These are phyloP conservation scores for Urophycis tenuis DNA, from an alignment of 2,797 vertebrate species.

Conservation along the genomic window DNA sequence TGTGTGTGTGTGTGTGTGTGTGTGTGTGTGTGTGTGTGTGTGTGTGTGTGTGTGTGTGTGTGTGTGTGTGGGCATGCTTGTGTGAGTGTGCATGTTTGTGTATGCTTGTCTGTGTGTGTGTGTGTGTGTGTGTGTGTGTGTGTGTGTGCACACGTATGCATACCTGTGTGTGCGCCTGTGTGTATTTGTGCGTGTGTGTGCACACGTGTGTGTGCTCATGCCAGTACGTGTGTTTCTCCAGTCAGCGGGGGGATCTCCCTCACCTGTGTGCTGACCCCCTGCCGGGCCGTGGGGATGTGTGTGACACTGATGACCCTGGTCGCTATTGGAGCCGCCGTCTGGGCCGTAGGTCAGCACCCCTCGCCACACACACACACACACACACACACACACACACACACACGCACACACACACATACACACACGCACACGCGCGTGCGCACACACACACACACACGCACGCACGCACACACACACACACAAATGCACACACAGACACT, in stretches of 20 bases:
- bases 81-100: neutral
- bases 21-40: too few species aligned
- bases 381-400: slow-evolving; percentile 13
- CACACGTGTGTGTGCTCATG: slow-evolving; percentile 8
- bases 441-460: neutral
- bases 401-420: neutral
- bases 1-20: too few species aligned
- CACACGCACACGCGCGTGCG: neutral
- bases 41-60: neutral
- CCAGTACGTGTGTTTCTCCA: slow-evolving; percentile 37
- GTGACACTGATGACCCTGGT: slow-evolving; percentile 73
- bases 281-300: slow-evolving; percentile 65
- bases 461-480: slow-evolving; percentile 4
- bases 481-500: slow-evolving; percentile 15
- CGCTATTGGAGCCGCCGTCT: slow-evolving; percentile 77
- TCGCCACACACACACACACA: slow-evolving; percentile 13
- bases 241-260: slow-evolving; percentile 63
- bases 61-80: slow-evolving; percentile 2
- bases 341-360: slow-evolving; percentile 79
- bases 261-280: slow-evolving; percentile 72
- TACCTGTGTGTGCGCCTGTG: neutral
- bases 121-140: too few species aligned
- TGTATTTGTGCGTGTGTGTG: slow-evolving; percentile 3
- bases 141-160: neutral
- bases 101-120: slow-evolving; percentile 11